Evolutionary conservation across 2,113 vertebrate species (phyloP).

Genomic region (Hipposideros armiger): DNA sequence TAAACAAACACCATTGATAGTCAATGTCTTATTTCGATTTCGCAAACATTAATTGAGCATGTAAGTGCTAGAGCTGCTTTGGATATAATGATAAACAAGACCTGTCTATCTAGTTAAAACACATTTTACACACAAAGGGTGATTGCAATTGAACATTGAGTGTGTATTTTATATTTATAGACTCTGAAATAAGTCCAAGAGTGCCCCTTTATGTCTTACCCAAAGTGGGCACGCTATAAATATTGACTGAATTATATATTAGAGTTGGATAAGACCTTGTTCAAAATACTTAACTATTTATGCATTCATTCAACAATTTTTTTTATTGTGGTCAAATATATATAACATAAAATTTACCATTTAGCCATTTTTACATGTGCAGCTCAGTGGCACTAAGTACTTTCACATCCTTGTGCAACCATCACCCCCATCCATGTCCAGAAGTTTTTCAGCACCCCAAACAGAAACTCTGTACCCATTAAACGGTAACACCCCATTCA

Average conservation of each 20-base stretch:
- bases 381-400: not conserved
- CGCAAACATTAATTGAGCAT: not conserved
- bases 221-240: not conserved
- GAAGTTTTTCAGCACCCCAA: not conserved
- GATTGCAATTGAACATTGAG: not conserved
- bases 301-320: not conserved
- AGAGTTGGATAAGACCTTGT: not conserved
- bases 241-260: not conserved
- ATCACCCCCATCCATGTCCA: not conserved
- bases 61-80: not conserved
- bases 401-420: rapidly evolving
- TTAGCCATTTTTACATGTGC: not conserved
- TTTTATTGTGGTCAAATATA: not conserved
- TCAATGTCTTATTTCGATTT: not conserved
- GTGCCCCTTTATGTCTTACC: not conserved
- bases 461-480: not conserved
- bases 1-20: not conserved
- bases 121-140: not conserved
- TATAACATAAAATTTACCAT: not conserved
- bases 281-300: not conserved
- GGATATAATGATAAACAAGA: not conserved
- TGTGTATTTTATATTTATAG: not conserved
- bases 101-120: not conserved
- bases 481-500: not conserved
- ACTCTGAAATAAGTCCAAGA: not conserved